Evolutionary conservation across 2,113 vertebrate species (phyloP).

Genomic region (Athene cunicularia): DNA sequence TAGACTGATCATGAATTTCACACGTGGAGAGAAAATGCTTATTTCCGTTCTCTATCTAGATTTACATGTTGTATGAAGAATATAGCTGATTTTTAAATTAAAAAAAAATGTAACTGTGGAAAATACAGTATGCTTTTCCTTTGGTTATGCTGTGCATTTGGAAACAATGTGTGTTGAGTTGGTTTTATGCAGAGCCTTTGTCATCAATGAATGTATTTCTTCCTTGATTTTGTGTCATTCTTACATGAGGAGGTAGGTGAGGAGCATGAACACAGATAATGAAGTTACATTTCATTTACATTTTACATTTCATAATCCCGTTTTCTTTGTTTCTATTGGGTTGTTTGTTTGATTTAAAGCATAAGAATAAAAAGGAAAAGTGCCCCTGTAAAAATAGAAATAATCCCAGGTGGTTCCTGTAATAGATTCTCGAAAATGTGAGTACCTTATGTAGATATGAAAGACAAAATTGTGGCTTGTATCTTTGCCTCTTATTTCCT

Average conservation of each 20-base stretch:
- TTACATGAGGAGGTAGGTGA: neutral
- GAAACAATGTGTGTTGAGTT: neutral
- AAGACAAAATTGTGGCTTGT: neutral
- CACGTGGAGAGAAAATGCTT: neutral
- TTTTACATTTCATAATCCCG: neutral
- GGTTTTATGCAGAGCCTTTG: neutral
- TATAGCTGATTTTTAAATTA: neutral
- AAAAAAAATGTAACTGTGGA: neutral
- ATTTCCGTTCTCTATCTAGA: slow-evolving; percentile 16
- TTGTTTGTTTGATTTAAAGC: neutral
- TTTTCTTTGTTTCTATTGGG: neutral
- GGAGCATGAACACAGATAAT: neutral
- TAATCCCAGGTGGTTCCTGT: neutral
- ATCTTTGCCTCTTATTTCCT: neutral
- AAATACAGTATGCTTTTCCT: neutral
- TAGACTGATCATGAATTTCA: slow-evolving; percentile 32
- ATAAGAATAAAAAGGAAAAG: neutral
- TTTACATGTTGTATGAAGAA: neutral
- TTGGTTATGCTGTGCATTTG: neutral
- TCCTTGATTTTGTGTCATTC: neutral
- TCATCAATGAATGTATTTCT: neutral
- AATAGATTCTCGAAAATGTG: neutral
- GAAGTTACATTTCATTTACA: no score
- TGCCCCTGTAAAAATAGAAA: neutral
- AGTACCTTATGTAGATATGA: neutral